Evolutionary conservation across 2,888 invertebrate species (phyloP).

Genomic region (Megamerina dolium): DNA sequence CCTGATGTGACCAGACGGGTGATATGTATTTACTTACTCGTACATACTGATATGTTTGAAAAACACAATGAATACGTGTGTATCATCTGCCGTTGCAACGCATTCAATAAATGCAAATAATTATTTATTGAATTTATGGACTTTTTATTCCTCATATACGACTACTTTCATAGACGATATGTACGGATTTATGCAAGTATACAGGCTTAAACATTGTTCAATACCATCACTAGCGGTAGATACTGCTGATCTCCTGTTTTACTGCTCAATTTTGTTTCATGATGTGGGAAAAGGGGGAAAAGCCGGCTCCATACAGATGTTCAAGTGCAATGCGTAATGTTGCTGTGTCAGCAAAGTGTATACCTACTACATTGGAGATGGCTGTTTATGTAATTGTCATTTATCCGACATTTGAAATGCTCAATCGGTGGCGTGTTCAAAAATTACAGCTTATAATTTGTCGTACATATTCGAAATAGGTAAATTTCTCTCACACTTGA

Average conservation of each 20-base stretch:
- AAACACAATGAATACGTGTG: no score
- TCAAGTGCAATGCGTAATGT: constrained; percentile 10
- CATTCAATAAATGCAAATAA: constrained; percentile 32
- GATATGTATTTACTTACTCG: no score
- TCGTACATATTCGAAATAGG: no score
- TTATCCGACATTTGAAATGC: constrained; percentile 32
- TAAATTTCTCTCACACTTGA: no score
- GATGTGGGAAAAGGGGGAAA: no score
- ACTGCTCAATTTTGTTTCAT: constrained; percentile 7
- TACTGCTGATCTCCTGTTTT: no score
- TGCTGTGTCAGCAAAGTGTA: background rate
- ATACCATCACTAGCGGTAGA: no score
- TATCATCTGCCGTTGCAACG: constrained; percentile 1
- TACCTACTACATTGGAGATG: no score
- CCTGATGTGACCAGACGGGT: background rate
- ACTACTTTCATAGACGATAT: no score
- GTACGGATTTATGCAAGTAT: constrained; percentile 18
- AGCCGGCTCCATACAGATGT: no score
- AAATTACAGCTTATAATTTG: no score
- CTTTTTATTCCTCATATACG: constrained; percentile 27
- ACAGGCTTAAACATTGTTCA: constrained; percentile 33
- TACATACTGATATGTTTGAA: no score
- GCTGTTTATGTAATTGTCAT: constrained; percentile 21
- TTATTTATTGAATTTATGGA: constrained; percentile 44
- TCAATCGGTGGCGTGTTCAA: constrained; percentile 28